phyloP scores from a whole-genome alignment of 2,797 vertebrate species.

The Myioborus miniatus region DNA sequence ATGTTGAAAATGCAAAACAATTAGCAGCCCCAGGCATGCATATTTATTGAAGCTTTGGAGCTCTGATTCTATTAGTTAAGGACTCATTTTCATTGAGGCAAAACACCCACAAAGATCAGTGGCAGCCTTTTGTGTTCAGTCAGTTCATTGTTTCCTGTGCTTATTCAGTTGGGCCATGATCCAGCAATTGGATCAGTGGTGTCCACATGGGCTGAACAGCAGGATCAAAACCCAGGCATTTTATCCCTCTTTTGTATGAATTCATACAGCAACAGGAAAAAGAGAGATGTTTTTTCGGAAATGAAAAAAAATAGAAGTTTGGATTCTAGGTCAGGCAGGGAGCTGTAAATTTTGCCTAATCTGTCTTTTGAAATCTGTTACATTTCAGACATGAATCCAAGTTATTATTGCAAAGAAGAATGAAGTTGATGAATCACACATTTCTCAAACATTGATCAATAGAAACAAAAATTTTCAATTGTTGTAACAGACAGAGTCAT shows the following conservation, averaged over 20 bases:
- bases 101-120: conserved; percentile 55
- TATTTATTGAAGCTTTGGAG: neutral
- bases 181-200: neutral
- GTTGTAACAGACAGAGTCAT: neutral
- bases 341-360: neutral
- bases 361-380: neutral
- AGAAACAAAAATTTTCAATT: neutral
- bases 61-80: neutral
- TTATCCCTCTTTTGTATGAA: neutral
- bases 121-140: conserved; percentile 10
- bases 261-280: neutral
- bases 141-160: conserved; percentile 14
- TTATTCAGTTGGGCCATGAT: neutral
- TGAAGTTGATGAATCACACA: neutral
- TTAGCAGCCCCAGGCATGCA: neutral
- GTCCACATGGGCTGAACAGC: neutral
- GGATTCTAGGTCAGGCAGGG: neutral
- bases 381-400: neutral
- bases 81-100: neutral
- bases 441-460: neutral
- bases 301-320: neutral
- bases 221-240: neutral
- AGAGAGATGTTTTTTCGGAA: neutral
- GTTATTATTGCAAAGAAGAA: neutral
- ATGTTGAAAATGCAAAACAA: conserved; percentile 20